Conservation (phyloP, 30 jellyfish, hydroid and myxozoan genomes). For the Hydractinia echinata region DNA sequence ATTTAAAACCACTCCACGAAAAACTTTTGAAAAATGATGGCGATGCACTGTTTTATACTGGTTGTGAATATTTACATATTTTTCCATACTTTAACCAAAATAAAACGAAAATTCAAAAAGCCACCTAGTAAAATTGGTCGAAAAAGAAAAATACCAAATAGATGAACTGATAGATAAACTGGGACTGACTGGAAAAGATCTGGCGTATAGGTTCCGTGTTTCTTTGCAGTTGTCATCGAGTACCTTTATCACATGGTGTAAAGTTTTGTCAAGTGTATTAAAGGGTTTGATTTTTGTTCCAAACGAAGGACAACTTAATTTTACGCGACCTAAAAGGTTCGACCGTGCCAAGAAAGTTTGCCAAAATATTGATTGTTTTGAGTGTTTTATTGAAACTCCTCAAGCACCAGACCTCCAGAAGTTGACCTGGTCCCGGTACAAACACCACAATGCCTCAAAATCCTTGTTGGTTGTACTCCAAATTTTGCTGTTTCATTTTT, state of each 20-base stretch:
- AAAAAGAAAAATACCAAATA: not conserved
- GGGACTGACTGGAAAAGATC: not conserved
- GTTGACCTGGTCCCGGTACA: conserved; percentile 27
- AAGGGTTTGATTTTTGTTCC: not conserved
- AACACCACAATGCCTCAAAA: conserved; percentile 46
- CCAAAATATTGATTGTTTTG: conserved; percentile 33
- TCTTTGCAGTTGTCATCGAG: not conserved
- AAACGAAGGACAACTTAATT: not conserved
- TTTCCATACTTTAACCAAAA: no score
- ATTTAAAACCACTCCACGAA: no score
- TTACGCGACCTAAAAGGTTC: not conserved
- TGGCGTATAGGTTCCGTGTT: not conserved
- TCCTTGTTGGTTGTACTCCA: no score
- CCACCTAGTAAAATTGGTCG: not conserved
- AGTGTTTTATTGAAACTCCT: conserved; percentile 35
- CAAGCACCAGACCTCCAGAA: conserved; percentile 1
- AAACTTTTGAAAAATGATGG: no score
- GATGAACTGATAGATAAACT: not conserved
- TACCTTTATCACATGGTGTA: not conserved
- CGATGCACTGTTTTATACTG: no score
- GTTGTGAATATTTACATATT: no score
- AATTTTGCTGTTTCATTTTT: no score
- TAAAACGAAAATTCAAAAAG: no score
- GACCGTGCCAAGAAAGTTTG: not conserved
- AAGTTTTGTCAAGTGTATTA: not conserved